Evolutionary conservation across 2,113 vertebrate genomes (phyloP).

Genomic region (Oplegnathus fasciatus): DNA sequence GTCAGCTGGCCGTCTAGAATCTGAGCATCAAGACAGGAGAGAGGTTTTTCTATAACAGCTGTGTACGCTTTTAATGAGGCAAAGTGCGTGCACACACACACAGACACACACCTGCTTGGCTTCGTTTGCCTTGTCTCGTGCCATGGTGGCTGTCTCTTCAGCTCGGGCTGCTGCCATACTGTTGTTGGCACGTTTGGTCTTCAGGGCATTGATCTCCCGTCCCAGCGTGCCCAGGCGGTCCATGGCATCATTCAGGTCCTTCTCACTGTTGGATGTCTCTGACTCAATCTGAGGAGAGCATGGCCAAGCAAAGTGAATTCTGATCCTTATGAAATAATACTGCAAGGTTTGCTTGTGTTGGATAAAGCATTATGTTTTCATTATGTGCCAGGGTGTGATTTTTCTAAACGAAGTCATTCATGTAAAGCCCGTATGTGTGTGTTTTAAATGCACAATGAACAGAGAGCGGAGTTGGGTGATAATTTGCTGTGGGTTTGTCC

Average conservation of each 20-base stretch:
- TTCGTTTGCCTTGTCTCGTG: conserved; percentile 89
- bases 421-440: background rate
- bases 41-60: background rate
- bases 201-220: conserved; percentile 87
- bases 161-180: conserved; percentile 91
- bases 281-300: conserved; percentile 87
- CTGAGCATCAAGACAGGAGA: conserved; percentile 75
- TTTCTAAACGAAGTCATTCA: background rate
- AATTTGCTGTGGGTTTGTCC: too few relatives aligned
- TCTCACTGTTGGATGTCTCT: conserved; percentile 86
- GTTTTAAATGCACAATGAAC: background rate
- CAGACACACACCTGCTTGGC: conserved; percentile 90
- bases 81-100: background rate
- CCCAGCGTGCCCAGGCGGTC: conserved; percentile 85
- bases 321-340: background rate
- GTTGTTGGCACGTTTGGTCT: conserved; percentile 93
- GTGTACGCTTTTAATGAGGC: background rate
- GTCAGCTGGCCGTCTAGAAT: conserved; percentile 90
- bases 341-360: background rate
- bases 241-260: conserved; percentile 86
- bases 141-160: conserved; percentile 90
- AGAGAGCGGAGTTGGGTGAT: too few relatives aligned
- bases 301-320: background rate
- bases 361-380: background rate
- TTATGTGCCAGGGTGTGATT: background rate